phyloP scores from a whole-genome alignment of 2,888 invertebrate genomes.

The Drosophila sordidula region DNA sequence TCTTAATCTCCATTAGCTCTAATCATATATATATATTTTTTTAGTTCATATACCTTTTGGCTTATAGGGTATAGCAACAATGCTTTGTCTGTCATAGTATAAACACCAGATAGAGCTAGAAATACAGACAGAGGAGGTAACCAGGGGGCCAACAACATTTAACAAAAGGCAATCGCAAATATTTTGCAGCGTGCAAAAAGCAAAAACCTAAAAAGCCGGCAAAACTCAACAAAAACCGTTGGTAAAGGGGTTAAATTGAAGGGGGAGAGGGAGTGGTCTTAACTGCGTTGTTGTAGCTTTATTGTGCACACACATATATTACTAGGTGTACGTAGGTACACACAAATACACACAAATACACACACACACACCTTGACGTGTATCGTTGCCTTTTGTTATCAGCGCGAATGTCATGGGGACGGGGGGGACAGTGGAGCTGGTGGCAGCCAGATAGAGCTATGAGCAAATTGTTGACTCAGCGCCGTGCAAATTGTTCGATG shows the following conservation, averaged over 20 bases:
- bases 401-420: slow-evolving; percentile 10
- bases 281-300: slow-evolving; percentile 44
- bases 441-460: slow-evolving; percentile 13
- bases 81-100: slow-evolving; percentile 46
- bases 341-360: slow-evolving; percentile 23
- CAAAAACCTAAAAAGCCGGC: slow-evolving; percentile 45
- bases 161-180: slow-evolving; percentile 75
- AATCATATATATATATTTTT: too few relatives aligned
- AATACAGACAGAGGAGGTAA: slow-evolving; percentile 18
- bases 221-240: slow-evolving; percentile 28
- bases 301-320: slow-evolving; percentile 28
- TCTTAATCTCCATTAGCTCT: not conserved
- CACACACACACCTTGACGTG: slow-evolving; percentile 8
- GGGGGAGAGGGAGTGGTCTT: not conserved
- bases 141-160: slow-evolving; percentile 41
- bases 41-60: not conserved
- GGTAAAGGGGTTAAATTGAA: slow-evolving; percentile 5
- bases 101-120: slow-evolving; percentile 42
- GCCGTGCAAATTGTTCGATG: slow-evolving; percentile 63
- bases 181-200: slow-evolving; percentile 57
- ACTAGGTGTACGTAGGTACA: slow-evolving; percentile 32
- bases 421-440: not conserved
- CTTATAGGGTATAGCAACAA: slow-evolving; percentile 28
- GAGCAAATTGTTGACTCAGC: slow-evolving; percentile 75
- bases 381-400: slow-evolving; percentile 70